Conservation (phyloP, 2,113 vertebrate genomes). For the Chloropsis hardwickii region DNA sequence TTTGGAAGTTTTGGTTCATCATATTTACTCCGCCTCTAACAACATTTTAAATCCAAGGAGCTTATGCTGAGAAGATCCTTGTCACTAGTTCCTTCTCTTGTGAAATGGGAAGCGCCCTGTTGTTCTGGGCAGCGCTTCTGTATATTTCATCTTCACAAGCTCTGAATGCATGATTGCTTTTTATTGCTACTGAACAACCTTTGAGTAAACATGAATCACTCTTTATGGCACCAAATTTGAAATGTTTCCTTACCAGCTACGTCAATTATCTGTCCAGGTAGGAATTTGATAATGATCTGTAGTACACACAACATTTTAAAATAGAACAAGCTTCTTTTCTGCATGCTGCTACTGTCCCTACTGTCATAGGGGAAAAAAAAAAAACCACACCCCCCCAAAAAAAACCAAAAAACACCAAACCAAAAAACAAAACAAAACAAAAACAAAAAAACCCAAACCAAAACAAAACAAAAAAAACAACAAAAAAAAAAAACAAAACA, state of each 20-base stretch:
- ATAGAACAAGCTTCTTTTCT: constrained; percentile 2
- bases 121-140: neutral
- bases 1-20: neutral
- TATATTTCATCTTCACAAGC: neutral
- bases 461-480: too few relatives aligned
- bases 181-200: constrained; percentile 48
- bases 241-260: constrained; percentile 37
- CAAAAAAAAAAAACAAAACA: too few relatives aligned
- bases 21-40: neutral
- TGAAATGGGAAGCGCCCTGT: neutral
- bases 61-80: neutral
- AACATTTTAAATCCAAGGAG: neutral
- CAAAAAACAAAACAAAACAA: too few relatives aligned
- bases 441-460: too few relatives aligned
- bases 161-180: constrained; percentile 37
- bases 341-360: neutral
- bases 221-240: constrained; percentile 42
- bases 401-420: too few relatives aligned
- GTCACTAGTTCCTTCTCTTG: neutral
- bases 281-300: constrained; percentile 28
- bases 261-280: neutral
- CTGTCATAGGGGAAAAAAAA: neutral
- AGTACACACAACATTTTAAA: neutral
- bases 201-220: constrained; percentile 53
- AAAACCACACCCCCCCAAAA: too few relatives aligned